Conservation (phyloP, 2,797 vertebrate species). For the Acestrorhynchus altus region DNA sequence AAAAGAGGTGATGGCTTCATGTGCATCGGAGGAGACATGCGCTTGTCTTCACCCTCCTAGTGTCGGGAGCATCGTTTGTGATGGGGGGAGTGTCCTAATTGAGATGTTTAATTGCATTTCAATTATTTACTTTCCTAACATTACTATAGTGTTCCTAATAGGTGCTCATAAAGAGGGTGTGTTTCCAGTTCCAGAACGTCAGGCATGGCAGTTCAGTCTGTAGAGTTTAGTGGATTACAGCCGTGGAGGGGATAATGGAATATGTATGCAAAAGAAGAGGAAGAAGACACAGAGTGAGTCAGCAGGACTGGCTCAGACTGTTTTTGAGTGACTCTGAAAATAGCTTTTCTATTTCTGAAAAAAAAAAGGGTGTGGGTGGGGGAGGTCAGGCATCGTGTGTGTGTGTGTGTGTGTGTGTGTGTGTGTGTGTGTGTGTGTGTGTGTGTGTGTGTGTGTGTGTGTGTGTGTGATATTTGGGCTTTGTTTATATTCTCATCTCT, state of each 20-base stretch:
- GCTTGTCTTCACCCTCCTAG: too few species aligned
- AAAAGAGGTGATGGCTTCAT: too few species aligned
- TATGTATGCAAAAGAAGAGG: slow-evolving; percentile 27
- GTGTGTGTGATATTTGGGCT: slow-evolving; percentile 47
- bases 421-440: slow-evolving; percentile 18
- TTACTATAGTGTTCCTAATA: too few species aligned
- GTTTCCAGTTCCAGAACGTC: slow-evolving; percentile 1
- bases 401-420: slow-evolving; percentile 22
- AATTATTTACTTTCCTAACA: too few species aligned
- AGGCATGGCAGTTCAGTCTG: slow-evolving; percentile 14
- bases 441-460: slow-evolving; percentile 28
- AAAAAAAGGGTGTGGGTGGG: slow-evolving; percentile 11
- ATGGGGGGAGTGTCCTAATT: too few species aligned
- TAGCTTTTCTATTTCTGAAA: slow-evolving; percentile 30
- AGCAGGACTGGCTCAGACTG: slow-evolving; percentile 32
- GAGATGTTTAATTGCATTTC: too few species aligned
- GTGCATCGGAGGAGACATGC: too few species aligned
- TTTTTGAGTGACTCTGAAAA: slow-evolving; percentile 52
- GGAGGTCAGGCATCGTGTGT: slow-evolving; percentile 2
- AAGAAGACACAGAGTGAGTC: slow-evolving; percentile 36
- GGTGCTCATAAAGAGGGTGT: too few species aligned
- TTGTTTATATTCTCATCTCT: slow-evolving; percentile 20
- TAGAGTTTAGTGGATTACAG: slow-evolving; percentile 42
- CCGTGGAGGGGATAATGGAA: slow-evolving; percentile 27
- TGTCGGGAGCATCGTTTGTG: too few species aligned